A percentile compares a stretch with the other conserved stretches of the same genome.
phyloP scores from a whole-genome alignment of 2,888 invertebrate species.

The Nemurella pictetii region DNA sequence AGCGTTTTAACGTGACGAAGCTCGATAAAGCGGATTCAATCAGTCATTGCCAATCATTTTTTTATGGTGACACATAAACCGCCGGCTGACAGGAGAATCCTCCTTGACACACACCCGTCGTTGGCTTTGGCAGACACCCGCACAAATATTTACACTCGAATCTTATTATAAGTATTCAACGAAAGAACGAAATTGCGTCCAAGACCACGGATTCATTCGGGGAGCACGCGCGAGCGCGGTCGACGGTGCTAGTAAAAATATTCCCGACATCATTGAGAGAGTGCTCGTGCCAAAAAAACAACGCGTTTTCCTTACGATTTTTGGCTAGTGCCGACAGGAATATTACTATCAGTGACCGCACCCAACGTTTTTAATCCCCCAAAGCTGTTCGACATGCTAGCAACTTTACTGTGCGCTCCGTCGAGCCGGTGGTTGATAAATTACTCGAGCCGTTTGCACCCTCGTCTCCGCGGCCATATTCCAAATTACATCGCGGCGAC shows the following conservation, averaged over 20 bases:
- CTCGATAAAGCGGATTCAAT: neutral
- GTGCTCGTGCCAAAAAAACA: neutral
- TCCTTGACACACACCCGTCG: neutral
- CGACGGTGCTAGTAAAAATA: neutral
- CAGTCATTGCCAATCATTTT: neutral
- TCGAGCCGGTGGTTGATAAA: neutral
- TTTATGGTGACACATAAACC: neutral
- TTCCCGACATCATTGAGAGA: neutral
- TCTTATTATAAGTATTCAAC: neutral
- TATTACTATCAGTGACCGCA: neutral
- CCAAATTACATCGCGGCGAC: neutral
- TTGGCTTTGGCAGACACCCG: neutral
- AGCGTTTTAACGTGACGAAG: no score
- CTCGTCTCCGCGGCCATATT: neutral
- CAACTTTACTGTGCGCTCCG: neutral
- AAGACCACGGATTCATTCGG: neutral
- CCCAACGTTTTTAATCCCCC: neutral
- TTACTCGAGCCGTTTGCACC: neutral
- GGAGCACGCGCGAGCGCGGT: neutral
- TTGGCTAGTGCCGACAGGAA: neutral
- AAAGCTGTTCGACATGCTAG: neutral
- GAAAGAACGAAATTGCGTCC: neutral
- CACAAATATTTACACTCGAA: neutral
- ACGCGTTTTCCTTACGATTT: neutral
- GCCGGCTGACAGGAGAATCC: neutral